Conservation (phyloP, 2,113 vertebrate species). For the Apaloderma vittatum region DNA sequence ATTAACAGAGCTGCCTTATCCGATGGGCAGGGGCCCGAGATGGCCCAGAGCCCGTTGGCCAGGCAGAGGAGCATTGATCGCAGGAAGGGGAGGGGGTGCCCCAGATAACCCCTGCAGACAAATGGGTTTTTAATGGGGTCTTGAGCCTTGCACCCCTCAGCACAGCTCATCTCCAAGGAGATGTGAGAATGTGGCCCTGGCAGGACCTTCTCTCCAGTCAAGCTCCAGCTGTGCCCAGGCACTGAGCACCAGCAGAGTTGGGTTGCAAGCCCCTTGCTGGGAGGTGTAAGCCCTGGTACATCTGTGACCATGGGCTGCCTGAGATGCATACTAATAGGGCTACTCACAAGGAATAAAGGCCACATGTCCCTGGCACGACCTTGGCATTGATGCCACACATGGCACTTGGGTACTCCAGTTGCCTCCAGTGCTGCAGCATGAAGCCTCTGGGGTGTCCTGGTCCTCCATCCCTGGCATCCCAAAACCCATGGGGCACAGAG, state of each 20-base stretch:
- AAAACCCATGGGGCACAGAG: not conserved
- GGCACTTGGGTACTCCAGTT: not conserved
- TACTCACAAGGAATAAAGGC: not conserved
- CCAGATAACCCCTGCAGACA: constrained; percentile 60
- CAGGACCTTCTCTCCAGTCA: accelerated
- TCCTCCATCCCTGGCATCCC: not conserved
- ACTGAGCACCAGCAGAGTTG: accelerated
- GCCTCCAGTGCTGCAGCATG: not conserved
- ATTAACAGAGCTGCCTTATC: constrained; percentile 59
- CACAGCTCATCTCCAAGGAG: constrained; percentile 15
- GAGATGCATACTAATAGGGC: not conserved
- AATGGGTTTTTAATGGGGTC: constrained; percentile 46
- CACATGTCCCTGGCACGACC: accelerated
- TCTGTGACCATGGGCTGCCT: not conserved
- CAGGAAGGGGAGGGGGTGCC: not conserved
- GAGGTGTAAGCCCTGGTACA: not conserved
- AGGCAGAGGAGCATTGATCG: not conserved
- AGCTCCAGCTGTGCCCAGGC: not conserved
- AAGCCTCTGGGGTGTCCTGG: not conserved
- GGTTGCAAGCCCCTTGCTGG: not conserved
- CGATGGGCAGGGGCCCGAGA: not conserved
- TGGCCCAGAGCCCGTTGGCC: not conserved
- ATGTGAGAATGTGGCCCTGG: not conserved
- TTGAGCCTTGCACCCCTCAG: not conserved
- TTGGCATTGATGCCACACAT: not conserved